Conservation (phyloP, 2,888 invertebrate genomes). For the Torymus auratus region DNA sequence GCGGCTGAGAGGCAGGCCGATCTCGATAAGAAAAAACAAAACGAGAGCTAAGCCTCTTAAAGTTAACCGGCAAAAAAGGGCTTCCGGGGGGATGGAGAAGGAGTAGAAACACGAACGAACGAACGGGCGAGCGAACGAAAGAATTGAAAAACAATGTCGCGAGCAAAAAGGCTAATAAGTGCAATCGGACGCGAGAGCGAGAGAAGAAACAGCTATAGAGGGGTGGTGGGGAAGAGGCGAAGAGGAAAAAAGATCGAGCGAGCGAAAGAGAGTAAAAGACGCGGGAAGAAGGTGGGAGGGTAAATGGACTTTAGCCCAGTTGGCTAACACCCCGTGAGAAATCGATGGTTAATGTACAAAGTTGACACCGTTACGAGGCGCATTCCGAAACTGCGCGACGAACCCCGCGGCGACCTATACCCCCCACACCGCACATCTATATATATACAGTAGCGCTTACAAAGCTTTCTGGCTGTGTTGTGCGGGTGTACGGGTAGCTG, state of each 20-base stretch:
- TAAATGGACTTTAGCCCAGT: conserved; percentile 66
- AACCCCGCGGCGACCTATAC: neutral
- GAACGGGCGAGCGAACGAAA: conserved; percentile 3
- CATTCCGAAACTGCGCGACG: conserved; percentile 43
- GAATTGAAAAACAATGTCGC: conserved; percentile 50
- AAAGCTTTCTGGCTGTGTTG: no score
- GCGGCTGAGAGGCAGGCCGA: no score
- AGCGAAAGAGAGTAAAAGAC: conserved; percentile 35
- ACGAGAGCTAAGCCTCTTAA: conserved; percentile 21
- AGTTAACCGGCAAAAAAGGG: neutral
- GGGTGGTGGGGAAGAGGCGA: no score
- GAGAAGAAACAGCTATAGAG: no score
- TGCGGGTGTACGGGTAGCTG: no score
- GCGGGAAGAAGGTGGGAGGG: conserved; percentile 45
- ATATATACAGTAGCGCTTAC: no score
- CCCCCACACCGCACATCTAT: no score
- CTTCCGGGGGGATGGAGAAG: neutral
- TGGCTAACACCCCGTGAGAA: conserved; percentile 63
- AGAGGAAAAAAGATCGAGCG: neutral
- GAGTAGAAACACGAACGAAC: neutral
- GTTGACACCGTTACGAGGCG: conserved; percentile 67
- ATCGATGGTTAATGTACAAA: conserved; percentile 72
- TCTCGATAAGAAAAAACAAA: conserved; percentile 17
- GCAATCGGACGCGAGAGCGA: conserved; percentile 6
- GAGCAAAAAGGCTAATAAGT: conserved; percentile 40